Conservation (phyloP, 2,888 invertebrate species). For the Agrochola litura region DNA sequence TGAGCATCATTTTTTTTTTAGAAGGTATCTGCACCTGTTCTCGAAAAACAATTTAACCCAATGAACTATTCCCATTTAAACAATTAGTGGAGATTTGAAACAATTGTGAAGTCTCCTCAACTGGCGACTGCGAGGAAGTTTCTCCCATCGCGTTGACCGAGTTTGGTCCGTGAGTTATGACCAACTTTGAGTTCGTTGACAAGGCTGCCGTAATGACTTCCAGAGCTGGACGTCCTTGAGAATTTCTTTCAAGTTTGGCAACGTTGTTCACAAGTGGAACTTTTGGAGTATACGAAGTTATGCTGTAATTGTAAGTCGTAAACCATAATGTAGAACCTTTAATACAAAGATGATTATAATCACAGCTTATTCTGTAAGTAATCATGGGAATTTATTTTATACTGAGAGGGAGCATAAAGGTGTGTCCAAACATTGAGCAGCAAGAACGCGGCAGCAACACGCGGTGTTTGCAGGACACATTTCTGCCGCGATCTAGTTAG, state of each 20-base stretch:
- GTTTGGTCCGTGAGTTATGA: constrained; percentile 61
- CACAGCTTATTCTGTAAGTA: background rate
- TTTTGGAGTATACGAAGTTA: background rate
- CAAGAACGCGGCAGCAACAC: no score
- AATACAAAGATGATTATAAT: background rate
- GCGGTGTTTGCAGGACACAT: no score
- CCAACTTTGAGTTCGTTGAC: constrained; percentile 51
- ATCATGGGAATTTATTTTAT: background rate
- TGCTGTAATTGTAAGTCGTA: background rate
- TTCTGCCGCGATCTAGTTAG: no score
- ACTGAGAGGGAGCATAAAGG: no score
- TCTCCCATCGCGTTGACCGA: constrained; percentile 51
- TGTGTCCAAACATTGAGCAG: no score
- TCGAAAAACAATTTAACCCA: constrained; percentile 31
- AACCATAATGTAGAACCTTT: background rate
- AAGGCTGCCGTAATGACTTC: constrained; percentile 53
- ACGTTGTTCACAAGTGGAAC: constrained; percentile 2
- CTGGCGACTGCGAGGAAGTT: constrained; percentile 46
- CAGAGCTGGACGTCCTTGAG: constrained; percentile 37
- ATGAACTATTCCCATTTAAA: constrained; percentile 55
- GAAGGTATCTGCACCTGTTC: constrained; percentile 21
- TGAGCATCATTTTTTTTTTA: no score
- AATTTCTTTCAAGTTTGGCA: constrained; percentile 42
- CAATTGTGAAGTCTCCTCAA: constrained; percentile 52
- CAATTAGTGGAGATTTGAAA: constrained; percentile 56